Evolutionary conservation across 2,113 vertebrate species (phyloP).

Genomic region (Lophura nycthemera): DNA sequence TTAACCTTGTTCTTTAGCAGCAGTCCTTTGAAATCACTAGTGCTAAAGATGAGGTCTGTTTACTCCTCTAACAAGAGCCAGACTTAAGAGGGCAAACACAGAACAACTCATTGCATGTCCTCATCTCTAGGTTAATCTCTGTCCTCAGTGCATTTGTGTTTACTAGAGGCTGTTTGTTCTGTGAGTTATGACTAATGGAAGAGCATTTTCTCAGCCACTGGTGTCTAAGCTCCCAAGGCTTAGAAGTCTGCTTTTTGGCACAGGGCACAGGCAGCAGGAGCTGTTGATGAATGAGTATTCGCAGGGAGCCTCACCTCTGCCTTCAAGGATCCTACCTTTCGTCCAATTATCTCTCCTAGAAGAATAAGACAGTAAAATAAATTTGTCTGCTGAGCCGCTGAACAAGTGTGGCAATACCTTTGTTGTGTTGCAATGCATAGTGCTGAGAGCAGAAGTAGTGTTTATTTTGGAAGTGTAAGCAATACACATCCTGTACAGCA

Average conservation of each 20-base stretch:
- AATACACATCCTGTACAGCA: background rate
- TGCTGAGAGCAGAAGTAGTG: background rate
- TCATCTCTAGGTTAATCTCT: constrained; percentile 32
- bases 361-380: background rate
- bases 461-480: background rate
- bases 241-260: constrained; percentile 47
- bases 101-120: background rate
- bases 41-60: background rate
- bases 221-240: background rate
- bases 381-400: background rate
- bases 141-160: constrained; percentile 42
- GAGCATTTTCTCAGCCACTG: background rate
- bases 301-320: background rate
- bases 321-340: constrained; percentile 4
- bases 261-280: background rate
- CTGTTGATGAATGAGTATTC: constrained; percentile 27
- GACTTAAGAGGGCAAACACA: background rate
- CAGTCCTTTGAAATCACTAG: background rate
- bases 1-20: background rate
- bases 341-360: background rate
- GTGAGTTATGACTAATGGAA: background rate
- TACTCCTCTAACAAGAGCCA: background rate
- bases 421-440: background rate
- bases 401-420: background rate
- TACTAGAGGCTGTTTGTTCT: constrained; percentile 25